Conservation (phyloP, 2,797 vertebrate species). For the Neostethus bicornis region DNA sequence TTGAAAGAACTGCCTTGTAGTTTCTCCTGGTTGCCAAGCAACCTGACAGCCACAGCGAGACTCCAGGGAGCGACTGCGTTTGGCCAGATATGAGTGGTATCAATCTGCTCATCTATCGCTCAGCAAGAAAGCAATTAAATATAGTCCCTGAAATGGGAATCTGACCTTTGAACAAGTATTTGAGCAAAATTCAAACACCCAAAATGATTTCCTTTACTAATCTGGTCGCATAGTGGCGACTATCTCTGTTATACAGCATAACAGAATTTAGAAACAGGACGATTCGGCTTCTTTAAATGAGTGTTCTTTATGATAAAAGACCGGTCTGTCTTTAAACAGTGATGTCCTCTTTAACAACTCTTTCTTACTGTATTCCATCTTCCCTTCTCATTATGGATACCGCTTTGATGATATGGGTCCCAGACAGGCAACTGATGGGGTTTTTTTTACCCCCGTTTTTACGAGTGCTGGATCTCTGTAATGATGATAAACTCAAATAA, state of each 20-base stretch:
- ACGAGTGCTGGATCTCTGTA: constrained; percentile 26
- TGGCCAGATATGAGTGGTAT: constrained; percentile 3
- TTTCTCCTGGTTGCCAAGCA: constrained; percentile 25
- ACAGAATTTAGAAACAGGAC: constrained; percentile 9
- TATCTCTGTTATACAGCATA: neutral
- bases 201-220: constrained; percentile 3
- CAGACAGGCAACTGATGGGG: constrained; percentile 23
- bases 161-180: constrained; percentile 5
- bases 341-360: constrained; percentile 22
- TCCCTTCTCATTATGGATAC: constrained; percentile 41
- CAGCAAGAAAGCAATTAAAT: neutral
- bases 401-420: constrained; percentile 46
- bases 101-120: constrained; percentile 13
- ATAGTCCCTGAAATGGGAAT: constrained; percentile 1
- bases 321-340: constrained; percentile 21
- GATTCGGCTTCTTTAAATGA: neutral
- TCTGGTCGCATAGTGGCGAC: neutral
- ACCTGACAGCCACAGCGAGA: constrained; percentile 14
- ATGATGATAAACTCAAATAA: constrained; percentile 57
- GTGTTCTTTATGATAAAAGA: neutral
- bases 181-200: neutral
- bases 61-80: constrained; percentile 10
- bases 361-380: constrained; percentile 16
- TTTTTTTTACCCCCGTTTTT: constrained; percentile 31
- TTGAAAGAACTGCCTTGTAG: neutral